These are phyloP conservation scores for Orthosia gracilis DNA, from an alignment of 2,888 invertebrate genomes.

Conservation along the genomic window DNA sequence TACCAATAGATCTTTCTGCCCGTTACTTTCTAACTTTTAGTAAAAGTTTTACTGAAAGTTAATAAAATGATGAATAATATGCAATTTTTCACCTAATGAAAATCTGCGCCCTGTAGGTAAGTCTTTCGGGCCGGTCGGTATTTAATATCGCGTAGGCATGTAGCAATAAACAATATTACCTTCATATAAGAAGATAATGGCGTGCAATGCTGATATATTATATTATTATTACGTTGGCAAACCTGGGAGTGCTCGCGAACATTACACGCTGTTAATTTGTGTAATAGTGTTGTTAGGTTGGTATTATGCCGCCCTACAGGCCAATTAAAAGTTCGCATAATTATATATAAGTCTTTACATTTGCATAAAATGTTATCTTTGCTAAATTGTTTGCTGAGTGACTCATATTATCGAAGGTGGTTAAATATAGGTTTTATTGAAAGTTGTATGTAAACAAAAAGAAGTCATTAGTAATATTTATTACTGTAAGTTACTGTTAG, in stretches of 20 bases:
- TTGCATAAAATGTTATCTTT: conserved; percentile 64
- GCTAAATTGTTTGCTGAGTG: conserved; percentile 46
- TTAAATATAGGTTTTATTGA: background rate
- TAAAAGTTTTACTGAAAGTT: background rate
- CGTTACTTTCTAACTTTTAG: background rate
- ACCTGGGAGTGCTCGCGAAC: conserved; percentile 65
- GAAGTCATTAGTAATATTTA: no score
- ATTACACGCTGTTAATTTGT: conserved; percentile 73
- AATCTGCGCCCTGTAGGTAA: conserved; percentile 33
- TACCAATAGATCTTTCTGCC: background rate
- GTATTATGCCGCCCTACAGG: conserved; percentile 41
- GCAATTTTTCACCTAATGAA: conserved; percentile 42
- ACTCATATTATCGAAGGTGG: conserved; percentile 21
- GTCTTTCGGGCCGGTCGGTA: conserved; percentile 36
- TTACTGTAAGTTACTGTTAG: no score
- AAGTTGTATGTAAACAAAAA: background rate
- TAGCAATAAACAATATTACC: conserved; percentile 66
- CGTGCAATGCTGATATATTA: conserved; percentile 67
- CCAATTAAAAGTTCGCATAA: conserved; percentile 56
- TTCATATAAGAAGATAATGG: conserved; percentile 65
- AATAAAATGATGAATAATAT: conserved; percentile 40
- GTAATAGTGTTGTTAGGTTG: conserved; percentile 69
- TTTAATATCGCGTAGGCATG: conserved; percentile 60
- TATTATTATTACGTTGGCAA: conserved; percentile 59
- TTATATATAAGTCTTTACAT: conserved; percentile 50